phyloP scores from a whole-genome alignment of 2,888 invertebrate genomes.

The Sphaerophoria taeniata region DNA sequence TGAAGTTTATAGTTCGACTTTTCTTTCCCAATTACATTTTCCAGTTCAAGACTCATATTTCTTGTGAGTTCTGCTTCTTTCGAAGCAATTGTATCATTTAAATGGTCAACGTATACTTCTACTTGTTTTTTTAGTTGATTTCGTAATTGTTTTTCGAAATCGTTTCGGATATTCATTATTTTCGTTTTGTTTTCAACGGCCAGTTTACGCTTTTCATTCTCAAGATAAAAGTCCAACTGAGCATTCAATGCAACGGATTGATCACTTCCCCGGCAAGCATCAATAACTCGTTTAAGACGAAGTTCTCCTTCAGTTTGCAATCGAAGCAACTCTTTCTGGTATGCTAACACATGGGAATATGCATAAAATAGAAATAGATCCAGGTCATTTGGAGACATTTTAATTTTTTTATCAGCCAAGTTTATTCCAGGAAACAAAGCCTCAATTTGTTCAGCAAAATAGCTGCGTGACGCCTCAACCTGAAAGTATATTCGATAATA shows the following conservation, averaged over 20 bases:
- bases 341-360: slow-evolving; percentile 89
- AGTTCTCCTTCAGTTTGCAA: slow-evolving; percentile 87
- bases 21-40: slow-evolving; percentile 88
- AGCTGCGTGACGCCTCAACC: slow-evolving; percentile 84
- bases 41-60: slow-evolving; percentile 84
- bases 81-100: slow-evolving; percentile 87
- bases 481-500: slow-evolving; percentile 59
- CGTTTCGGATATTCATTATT: slow-evolving; percentile 86
- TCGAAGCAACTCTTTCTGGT: slow-evolving; percentile 90
- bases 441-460: slow-evolving; percentile 87
- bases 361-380: slow-evolving; percentile 92
- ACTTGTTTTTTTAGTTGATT: slow-evolving; percentile 92
- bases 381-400: slow-evolving; percentile 86
- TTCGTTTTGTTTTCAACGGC: slow-evolving; percentile 88
- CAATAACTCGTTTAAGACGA: slow-evolving; percentile 87
- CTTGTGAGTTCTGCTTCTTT: slow-evolving; percentile 84
- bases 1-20: slow-evolving; percentile 88
- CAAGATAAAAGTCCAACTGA: slow-evolving; percentile 88
- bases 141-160: slow-evolving; percentile 89
- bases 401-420: slow-evolving; percentile 86
- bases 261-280: slow-evolving; percentile 85
- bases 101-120: slow-evolving; percentile 92
- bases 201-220: slow-evolving; percentile 87
- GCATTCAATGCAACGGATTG: slow-evolving; percentile 83
- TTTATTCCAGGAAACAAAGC: slow-evolving; percentile 89